A percentile compares a stretch with the other conserved stretches of the same genome.
Conservation (phyloP, 2,888 invertebrate genomes). For the Vesta saturnalis region DNA sequence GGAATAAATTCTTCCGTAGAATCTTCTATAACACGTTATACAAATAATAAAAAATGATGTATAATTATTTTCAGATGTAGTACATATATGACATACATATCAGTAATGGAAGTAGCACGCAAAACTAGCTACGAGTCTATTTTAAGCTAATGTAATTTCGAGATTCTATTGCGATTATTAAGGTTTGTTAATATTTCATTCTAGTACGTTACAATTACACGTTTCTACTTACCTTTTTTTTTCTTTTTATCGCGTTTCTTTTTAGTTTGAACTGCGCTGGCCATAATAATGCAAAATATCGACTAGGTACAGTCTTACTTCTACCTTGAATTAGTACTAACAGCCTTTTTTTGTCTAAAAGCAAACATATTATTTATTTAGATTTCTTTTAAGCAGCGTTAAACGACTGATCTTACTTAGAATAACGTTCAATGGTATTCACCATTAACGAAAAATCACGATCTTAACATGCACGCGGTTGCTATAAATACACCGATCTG, state of each 20-base stretch:
- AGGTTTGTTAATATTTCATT: not conserved
- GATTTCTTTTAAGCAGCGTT: not conserved
- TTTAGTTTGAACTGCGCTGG: conserved; percentile 86
- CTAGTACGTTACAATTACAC: not conserved
- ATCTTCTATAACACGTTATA: conserved; percentile 47
- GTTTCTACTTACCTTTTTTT: conserved; percentile 75
- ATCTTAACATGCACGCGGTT: conserved; percentile 25
- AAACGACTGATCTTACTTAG: conserved; percentile 25
- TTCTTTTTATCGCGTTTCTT: conserved; percentile 86
- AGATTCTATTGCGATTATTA: not conserved
- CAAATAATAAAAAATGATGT: not conserved
- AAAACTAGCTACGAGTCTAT: conserved; percentile 11
- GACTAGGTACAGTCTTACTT: not conserved
- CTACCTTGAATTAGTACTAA: conserved; percentile 5
- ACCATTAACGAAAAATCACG: conserved; percentile 37
- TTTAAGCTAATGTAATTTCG: not conserved
- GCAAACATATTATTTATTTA: conserved; percentile 3
- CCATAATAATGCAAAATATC: conserved; percentile 67
- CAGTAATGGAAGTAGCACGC: not conserved
- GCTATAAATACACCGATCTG: not conserved
- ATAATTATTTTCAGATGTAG: not conserved
- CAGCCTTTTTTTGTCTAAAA: not conserved
- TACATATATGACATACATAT: not conserved
- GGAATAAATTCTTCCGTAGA: conserved; percentile 33
- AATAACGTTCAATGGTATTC: conserved; percentile 36